A percentile compares a stretch with the other conserved stretches of the same genome.
phyloP scores from a whole-genome alignment of 2,113 vertebrate species.

The Cryptotis parvus region DNA sequence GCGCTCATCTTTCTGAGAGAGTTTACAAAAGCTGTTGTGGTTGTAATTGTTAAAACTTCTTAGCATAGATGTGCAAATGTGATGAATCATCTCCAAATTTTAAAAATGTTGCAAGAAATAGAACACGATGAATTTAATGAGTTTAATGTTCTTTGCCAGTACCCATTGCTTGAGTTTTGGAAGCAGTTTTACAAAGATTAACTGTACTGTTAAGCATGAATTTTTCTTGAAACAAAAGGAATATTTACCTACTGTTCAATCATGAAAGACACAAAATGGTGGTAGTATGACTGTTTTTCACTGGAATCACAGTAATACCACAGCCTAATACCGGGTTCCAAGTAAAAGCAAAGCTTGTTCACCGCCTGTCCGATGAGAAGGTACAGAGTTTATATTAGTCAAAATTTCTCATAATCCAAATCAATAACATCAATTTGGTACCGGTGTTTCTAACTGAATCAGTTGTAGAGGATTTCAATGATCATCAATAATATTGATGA shows the following conservation, averaged over 20 bases:
- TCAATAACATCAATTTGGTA: no score
- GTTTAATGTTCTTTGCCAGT: neutral
- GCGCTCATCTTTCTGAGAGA: neutral
- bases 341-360: no score
- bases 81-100: neutral
- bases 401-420: no score
- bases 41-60: neutral
- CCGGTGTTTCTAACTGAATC: no score
- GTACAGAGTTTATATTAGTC: no score
- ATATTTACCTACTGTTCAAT: neutral
- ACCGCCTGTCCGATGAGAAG: no score
- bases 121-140: slow-evolving; percentile 7
- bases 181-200: slow-evolving; percentile 2
- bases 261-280: no score
- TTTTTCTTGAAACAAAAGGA: slow-evolving; percentile 31
- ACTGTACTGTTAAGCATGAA: neutral
- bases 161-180: neutral
- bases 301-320: no score
- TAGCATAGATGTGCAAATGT: neutral
- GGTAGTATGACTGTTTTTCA: no score
- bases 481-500: no score
- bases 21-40: neutral
- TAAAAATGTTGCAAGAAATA: neutral
- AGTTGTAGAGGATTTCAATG: no score
- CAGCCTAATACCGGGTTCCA: no score